phyloP scores from a whole-genome alignment of 2,797 vertebrate species.

The Poeciliopsis turneri region DNA sequence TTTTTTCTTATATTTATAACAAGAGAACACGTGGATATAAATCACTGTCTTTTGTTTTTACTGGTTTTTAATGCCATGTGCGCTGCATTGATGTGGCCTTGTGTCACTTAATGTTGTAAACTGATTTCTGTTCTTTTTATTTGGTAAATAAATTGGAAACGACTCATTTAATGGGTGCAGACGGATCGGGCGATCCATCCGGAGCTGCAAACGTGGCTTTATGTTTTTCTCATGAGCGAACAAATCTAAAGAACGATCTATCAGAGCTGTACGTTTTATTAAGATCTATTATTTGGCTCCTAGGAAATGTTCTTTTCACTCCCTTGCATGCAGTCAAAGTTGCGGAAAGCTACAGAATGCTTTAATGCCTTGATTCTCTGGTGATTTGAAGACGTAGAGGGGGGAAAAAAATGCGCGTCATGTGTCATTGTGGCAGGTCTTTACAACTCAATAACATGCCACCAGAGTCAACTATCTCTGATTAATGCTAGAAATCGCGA shows the following conservation, averaged over 20 bases:
- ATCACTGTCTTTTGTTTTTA: background rate
- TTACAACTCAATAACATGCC: conserved; percentile 32
- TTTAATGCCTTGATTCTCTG: conserved; percentile 26
- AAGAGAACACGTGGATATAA: background rate
- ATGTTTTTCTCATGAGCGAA: background rate
- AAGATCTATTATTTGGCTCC: background rate
- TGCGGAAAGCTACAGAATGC: conserved; percentile 8
- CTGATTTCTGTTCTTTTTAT: background rate
- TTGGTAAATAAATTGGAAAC: background rate
- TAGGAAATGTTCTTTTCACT: background rate
- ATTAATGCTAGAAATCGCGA: conserved; percentile 34
- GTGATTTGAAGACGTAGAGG: conserved; percentile 8
- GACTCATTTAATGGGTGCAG: background rate
- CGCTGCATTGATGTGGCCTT: background rate
- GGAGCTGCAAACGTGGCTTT: background rate
- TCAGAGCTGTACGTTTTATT: background rate
- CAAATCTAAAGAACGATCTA: background rate
- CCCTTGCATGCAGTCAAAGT: conserved; percentile 1
- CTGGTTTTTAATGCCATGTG: background rate
- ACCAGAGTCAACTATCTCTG: conserved; percentile 37
- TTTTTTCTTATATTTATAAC: background rate
- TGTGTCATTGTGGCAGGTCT: conserved; percentile 26
- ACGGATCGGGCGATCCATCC: no score
- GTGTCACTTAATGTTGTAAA: background rate
- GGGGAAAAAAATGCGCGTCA: background rate